A percentile compares a stretch with the other conserved stretches of the same genome.
phyloP scores from a whole-genome alignment of 92 coral and sea anemone genomes.

The Blastomussa wellsi region DNA sequence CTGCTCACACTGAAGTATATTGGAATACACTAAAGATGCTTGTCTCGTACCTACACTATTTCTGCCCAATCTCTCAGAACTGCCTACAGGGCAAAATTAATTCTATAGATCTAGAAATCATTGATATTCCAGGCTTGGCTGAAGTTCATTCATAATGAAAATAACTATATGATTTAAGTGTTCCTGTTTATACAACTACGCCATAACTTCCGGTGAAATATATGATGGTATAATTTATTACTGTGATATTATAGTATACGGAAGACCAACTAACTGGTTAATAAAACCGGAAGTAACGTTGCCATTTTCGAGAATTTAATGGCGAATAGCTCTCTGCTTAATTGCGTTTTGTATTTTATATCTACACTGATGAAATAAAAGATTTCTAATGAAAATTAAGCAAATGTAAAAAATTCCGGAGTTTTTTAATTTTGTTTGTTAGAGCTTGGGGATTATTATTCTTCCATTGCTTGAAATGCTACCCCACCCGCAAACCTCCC shows the following conservation, averaged over 20 bases:
- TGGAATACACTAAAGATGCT: not conserved
- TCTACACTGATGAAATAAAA: no score
- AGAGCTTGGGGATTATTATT: no score
- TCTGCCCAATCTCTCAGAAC: not conserved
- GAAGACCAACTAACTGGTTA: not conserved
- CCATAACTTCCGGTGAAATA: not conserved
- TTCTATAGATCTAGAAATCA: not conserved
- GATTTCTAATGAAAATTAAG: no score
- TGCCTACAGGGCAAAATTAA: not conserved
- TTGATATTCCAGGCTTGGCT: not conserved
- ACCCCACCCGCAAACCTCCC: no score
- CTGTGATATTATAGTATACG: not conserved
- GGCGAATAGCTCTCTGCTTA: not conserved
- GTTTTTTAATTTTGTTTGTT: no score
- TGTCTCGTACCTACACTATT: not conserved
- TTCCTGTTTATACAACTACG: constrained; percentile 2
- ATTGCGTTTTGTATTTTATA: no score
- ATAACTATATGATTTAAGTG: not conserved
- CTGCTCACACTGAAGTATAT: not conserved
- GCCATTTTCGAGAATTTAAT: not conserved
- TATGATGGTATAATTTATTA: not conserved
- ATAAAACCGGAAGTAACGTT: not conserved
- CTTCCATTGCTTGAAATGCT: no score
- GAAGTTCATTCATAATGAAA: not conserved
- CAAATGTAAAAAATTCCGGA: no score